A percentile compares a stretch with the other conserved stretches of the same genome.
Conservation (phyloP, 2,113 vertebrate species). For the Coturnix japonica region DNA sequence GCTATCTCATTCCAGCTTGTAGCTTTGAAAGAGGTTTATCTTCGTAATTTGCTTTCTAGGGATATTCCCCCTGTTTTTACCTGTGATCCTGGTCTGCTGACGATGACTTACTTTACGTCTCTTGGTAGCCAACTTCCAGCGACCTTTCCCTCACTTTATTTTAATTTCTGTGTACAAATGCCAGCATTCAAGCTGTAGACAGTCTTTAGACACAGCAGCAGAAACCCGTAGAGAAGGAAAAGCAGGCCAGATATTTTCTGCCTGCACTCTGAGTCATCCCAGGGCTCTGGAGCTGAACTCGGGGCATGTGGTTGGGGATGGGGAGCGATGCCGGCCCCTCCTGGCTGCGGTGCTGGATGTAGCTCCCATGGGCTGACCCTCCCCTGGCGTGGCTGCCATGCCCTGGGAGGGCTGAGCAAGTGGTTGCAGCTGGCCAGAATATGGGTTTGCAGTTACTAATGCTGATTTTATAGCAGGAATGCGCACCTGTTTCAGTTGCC, state of each 20-base stretch:
- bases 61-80: not conserved
- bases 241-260: constrained; percentile 41
- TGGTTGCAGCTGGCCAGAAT: constrained; percentile 60
- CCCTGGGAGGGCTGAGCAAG: constrained; percentile 4
- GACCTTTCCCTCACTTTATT: constrained; percentile 30
- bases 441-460: not conserved
- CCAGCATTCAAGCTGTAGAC: not conserved
- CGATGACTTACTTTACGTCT: not conserved
- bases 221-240: constrained; percentile 15
- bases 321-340: not conserved
- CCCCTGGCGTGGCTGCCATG: not conserved
- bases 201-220: constrained; percentile 2
- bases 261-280: not conserved
- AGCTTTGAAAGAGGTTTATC: not conserved
- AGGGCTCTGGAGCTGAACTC: not conserved
- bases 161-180: constrained; percentile 7
- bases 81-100: not conserved
- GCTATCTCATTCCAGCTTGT: not conserved
- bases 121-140: not conserved
- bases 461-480: constrained; percentile 26
- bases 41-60: constrained; percentile 17
- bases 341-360: not conserved
- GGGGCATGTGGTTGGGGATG: not conserved
- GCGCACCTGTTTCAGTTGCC: constrained; percentile 46
- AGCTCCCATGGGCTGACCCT: constrained; percentile 27